Base-by-base conservation (phyloP, 2,888 invertebrate species). In the Eristalis pertinax region DNA sequence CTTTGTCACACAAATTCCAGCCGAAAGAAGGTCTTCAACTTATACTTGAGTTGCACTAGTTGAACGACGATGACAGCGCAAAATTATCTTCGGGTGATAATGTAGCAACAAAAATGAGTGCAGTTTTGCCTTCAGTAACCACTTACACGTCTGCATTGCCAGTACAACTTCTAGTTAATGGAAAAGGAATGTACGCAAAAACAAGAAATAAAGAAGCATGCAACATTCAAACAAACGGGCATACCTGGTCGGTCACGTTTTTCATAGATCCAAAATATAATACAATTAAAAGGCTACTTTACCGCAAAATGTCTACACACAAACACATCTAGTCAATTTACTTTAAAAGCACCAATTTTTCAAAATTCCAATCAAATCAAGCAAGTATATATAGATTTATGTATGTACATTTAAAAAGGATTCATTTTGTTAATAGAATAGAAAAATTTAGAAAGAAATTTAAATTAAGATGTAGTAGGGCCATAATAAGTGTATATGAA, bases 191-290 rank as follows among this genome's bases (percentile, higher is more conserved):
- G 60, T 60, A 32, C 32, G 7, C 2, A 11, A 29, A 41, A 38
- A 29, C 11, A 63, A n/a, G 11, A 24, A 63, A 68, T 13, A 1
- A 38, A 4, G 13, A 62, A 35, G 22, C 85, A 78, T 78, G 85
- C 82, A 78, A 77, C 22, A 74, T 38, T 11, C 64, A 84, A 76
- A 63, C 63, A 82, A 86, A 80, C 38, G 77, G n/a, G 77, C 85
- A 58, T 86, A 86, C 85, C 85, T 86, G 82, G 73, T 84, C 50
- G 81, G 50, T 77, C 67, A 62, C 41, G n/a, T 72, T 60, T 60
- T 74, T 69, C 69, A 74, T 69, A 74, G 82, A 74, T 72, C 76
- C 76, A 72, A 77, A 72, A 41, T 63, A 41, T 19, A 13, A 50
- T 56, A 63, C 35, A 69, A 11, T 64, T 24, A 41, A 7, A 62